phyloP scores from a whole-genome alignment of 1,140 invertebrate genomes.

The Drosophila rhopaloa region DNA sequence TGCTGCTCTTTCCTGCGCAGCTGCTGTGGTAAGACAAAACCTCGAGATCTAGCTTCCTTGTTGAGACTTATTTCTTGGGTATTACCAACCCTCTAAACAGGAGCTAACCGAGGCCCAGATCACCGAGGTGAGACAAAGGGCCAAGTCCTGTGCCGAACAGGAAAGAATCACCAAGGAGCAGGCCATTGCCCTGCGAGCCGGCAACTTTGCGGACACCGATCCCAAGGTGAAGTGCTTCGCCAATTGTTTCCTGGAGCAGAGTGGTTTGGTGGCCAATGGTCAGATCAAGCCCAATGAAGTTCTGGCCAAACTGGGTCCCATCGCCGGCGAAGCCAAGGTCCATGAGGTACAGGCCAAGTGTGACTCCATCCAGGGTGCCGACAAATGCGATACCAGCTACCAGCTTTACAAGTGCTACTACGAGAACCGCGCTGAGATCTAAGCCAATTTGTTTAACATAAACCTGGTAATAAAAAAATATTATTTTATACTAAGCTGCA shows the following conservation, averaged over 20 bases:
- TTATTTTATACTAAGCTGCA: background rate
- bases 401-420: slow-evolving; percentile 66
- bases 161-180: slow-evolving; percentile 70
- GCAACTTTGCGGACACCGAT: slow-evolving; percentile 56
- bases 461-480: no score
- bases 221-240: slow-evolving; percentile 67
- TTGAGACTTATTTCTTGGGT: background rate
- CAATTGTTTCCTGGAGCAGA: slow-evolving; percentile 69
- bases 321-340: slow-evolving; percentile 46
- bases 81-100: background rate
- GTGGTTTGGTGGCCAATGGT: slow-evolving; percentile 50
- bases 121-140: background rate
- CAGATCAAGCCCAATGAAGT: slow-evolving; percentile 53
- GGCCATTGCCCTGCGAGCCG: slow-evolving; percentile 36
- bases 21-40: slow-evolving; percentile 37
- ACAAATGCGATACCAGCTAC: slow-evolving; percentile 67
- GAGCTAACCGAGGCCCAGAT: slow-evolving; percentile 23
- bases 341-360: slow-evolving; percentile 58
- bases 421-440: slow-evolving; percentile 42
- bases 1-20: slow-evolving; percentile 10
- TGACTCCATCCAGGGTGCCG: slow-evolving; percentile 44
- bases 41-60: no score
- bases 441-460: no score
- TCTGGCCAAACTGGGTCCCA: slow-evolving; percentile 39
- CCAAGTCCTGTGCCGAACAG: slow-evolving; percentile 31